These are phyloP conservation scores for Passer domesticus DNA, from an alignment of 2,113 vertebrate species.

Conservation along the genomic window DNA sequence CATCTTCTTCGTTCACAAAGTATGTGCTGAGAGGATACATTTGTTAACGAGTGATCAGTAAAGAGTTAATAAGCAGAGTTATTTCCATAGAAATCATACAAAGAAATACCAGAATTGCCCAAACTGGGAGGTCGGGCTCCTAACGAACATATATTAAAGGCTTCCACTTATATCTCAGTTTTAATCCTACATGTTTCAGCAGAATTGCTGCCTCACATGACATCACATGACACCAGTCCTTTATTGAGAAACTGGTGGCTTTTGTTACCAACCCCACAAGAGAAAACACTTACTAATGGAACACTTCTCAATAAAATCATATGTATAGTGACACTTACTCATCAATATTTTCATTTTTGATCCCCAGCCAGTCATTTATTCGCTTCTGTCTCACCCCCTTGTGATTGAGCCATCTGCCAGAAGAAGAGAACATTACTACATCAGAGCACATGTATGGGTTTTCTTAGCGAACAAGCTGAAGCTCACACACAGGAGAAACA, in stretches of 20 bases:
- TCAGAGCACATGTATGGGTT: background rate
- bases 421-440: background rate
- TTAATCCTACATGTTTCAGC: background rate
- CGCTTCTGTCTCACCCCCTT: slow-evolving; percentile 94
- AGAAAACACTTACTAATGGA: background rate
- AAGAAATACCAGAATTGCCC: background rate
- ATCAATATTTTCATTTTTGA: slow-evolving; percentile 88
- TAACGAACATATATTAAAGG: background rate
- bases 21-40: slow-evolving; percentile 77
- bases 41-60: background rate
- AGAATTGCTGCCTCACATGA: background rate
- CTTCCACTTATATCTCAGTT: background rate
- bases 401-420: slow-evolving; percentile 92
- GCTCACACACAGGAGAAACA: background rate
- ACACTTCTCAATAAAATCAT: background rate
- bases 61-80: background rate
- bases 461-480: background rate
- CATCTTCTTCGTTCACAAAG: slow-evolving; percentile 89
- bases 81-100: background rate
- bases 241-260: background rate
- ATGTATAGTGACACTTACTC: slow-evolving; percentile 81
- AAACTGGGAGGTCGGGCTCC: background rate
- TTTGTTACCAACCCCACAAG: background rate
- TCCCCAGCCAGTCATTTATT: slow-evolving; percentile 93
- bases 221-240: background rate